phyloP scores from a whole-genome alignment of 92 coral and sea anemone genomes.

The Bergia puertoricense region DNA sequence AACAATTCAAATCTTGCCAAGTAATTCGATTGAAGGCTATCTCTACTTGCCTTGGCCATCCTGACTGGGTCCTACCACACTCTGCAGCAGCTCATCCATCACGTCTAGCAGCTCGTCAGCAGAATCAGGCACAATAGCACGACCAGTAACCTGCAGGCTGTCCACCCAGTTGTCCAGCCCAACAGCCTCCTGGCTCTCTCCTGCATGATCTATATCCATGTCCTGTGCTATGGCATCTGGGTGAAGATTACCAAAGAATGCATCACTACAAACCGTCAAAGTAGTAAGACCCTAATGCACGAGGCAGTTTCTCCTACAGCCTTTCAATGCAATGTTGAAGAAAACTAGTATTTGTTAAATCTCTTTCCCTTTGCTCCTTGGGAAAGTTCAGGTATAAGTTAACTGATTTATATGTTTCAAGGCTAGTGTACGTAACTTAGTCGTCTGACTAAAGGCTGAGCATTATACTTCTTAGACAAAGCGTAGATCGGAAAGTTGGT shows the following conservation, averaged over 20 bases:
- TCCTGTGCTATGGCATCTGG: constrained; percentile 47
- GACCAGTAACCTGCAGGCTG: constrained; percentile 69
- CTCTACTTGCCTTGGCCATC: constrained; percentile 61
- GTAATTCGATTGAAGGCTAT: not conserved
- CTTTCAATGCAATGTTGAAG: not conserved
- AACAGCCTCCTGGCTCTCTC: constrained; percentile 56
- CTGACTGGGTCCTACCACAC: constrained; percentile 62
- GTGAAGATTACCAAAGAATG: not conserved
- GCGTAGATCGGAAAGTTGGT: constrained; percentile 52
- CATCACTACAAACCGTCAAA: not conserved
- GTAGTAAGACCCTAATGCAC: not conserved
- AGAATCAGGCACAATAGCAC: constrained; percentile 73
- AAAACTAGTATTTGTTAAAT: too few relatives aligned
- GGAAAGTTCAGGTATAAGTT: too few relatives aligned
- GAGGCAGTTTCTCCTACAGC: not conserved
- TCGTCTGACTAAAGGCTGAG: too few relatives aligned
- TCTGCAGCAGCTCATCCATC: constrained; percentile 77
- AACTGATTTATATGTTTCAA: not conserved
- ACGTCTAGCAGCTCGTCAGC: constrained; percentile 69
- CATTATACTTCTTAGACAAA: not conserved
- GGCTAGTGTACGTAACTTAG: not conserved
- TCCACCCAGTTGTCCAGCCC: constrained; percentile 54
- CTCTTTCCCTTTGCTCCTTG: too few relatives aligned
- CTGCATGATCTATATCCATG: constrained; percentile 47
- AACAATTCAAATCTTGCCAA: not conserved